Base-by-base conservation (phyloP, 1,140 invertebrate species). In the Hylyphantes graminicola region DNA sequence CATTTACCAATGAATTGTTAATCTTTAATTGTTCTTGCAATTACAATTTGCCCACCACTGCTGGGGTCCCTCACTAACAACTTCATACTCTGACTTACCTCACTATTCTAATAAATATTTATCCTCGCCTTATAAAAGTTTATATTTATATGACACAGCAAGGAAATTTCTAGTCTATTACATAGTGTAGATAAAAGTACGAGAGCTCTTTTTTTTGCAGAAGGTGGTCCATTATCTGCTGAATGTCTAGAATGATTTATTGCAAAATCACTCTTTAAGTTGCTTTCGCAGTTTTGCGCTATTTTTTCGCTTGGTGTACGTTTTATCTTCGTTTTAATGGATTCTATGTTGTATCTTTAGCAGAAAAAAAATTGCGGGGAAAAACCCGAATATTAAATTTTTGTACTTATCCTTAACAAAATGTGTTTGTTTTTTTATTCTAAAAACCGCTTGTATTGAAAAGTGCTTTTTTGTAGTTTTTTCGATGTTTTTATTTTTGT, bases 171-270 rank as follows among this genome's bases (percentile, higher is more conserved):
- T 65, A 53, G 17, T 78, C 64, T 78, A 55, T 78, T 78, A 78
- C 76, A 67, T 55, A 55, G 12, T 35, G 35, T 78, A 78, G 63
- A 78, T 78, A 78, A 78, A 78, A 78, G 55, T 67, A 67, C 57
- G 59, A 64, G 74, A 13, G 4, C 13, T 35, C 7, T 54, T 54
- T 65, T n/a, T 78, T 78, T 67, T 64, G 50, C 12, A 10, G 53
- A 53, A 19, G 17, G 72, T 7, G 13, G 51, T 65, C 76, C 76
- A 78, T 78, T 78, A 78, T 78, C 76, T 78, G 50, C 9, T 67
- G 61, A 55, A 78, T 67, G 76, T 67, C 76, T 67, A 10, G 76
- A 64, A 78, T 78, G 76, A 78, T 78, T 78, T 78, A 78, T 78
- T 78, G 76, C 76, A 15, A 67, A 78, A 67, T 78, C 76, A 78